Evolutionary conservation across 2,888 invertebrate genomes (phyloP), one percentile per base, ranked within the genome.

Genomic region (Platerodrilus igneus): DNA sequence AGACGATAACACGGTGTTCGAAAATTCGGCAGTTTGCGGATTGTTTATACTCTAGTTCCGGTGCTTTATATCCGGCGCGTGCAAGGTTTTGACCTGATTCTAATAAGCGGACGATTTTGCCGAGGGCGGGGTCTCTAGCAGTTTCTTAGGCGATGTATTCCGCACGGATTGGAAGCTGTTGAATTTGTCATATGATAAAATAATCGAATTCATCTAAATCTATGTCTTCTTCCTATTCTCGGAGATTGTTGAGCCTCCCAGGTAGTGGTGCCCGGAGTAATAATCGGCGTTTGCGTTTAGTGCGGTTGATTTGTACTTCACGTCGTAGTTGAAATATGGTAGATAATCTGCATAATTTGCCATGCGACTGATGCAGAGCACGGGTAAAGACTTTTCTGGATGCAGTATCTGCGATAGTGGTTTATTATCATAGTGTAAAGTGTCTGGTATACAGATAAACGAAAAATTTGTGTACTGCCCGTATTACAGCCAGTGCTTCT

Each of bases 1-100:
- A 51, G 9, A 55, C 29, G 4, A 50, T 36, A 7, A 53, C 51
- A n/a, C n/a, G n/a, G n/a, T n/a, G n/a, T n/a, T n/a, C n/a, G n/a
- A n/a, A n/a, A n/a, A n/a, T n/a, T n/a, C n/a, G n/a, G n/a, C n/a
- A n/a, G n/a, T n/a, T n/a, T n/a, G n/a, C n/a, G n/a, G n/a, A n/a
- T n/a, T n/a, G n/a, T n/a, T n/a, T n/a, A n/a, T n/a, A n/a, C n/a
- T n/a, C n/a, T n/a, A n/a, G n/a, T n/a, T n/a, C n/a, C n/a, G n/a
- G n/a, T n/a, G n/a, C n/a, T n/a, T n/a, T n/a, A n/a, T n/a, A n/a
- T n/a, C n/a, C n/a, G n/a, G n/a, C n/a, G n/a, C n/a, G n/a, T n/a
- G 34, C n/a, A 13, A 27, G 15, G 26, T n/a, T 10, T 17, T 34
- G 34, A n/a, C 17, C 29, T 22, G 13, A 3, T 11, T 34, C 33